phyloP scores from a whole-genome alignment of 2,113 vertebrate species.

The Zapus hudsonius region DNA sequence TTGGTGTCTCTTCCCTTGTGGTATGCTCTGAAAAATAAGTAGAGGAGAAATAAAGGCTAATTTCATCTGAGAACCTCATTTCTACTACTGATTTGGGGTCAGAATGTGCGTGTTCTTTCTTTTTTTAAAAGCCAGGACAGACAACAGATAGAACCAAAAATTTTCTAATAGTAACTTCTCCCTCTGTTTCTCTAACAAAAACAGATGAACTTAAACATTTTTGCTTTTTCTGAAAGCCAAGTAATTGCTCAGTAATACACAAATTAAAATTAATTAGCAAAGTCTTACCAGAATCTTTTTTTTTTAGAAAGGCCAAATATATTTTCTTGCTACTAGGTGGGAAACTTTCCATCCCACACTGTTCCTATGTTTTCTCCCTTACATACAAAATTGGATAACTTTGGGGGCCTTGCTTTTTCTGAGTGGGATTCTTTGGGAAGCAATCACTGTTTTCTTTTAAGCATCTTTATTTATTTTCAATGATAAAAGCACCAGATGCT shows the following conservation, averaged over 20 bases:
- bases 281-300: background rate
- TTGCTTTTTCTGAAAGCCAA: slow-evolving; percentile 3
- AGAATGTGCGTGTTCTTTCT: slow-evolving; percentile 33
- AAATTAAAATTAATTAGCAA: background rate
- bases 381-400: background rate
- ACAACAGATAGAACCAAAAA: background rate
- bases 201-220: background rate
- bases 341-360: background rate
- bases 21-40: slow-evolving; percentile 69
- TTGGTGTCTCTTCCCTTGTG: slow-evolving; percentile 71
- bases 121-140: background rate
- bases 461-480: slow-evolving; percentile 27
- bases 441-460: slow-evolving; percentile 6
- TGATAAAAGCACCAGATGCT: background rate
- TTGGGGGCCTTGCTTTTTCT: background rate
- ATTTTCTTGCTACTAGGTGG: background rate
- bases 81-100: slow-evolving; percentile 63
- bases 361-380: background rate
- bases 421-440: slow-evolving; percentile 9
- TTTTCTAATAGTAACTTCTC: background rate
- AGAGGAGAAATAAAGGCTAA: slow-evolving; percentile 74
- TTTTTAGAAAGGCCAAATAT: background rate
- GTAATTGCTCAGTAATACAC: background rate
- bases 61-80: slow-evolving; percentile 72
- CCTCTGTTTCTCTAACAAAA: slow-evolving; percentile 1